phyloP scores from a whole-genome alignment of 92 coral and sea anemone species.

The Hydrozoanthus gracilis region DNA sequence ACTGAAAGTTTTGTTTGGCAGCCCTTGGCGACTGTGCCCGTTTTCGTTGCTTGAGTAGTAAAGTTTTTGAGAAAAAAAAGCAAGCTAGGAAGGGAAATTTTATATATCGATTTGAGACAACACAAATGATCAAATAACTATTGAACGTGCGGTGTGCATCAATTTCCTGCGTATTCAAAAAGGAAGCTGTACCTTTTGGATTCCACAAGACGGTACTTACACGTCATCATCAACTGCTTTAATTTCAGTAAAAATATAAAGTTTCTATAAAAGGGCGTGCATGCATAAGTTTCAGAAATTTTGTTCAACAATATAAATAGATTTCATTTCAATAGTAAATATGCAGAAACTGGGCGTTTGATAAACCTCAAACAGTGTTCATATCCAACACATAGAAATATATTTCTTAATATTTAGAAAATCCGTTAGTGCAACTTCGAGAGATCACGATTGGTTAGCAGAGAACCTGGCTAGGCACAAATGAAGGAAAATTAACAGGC shows the following conservation, averaged over 20 bases:
- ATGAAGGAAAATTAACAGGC: neutral
- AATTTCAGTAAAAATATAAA: neutral
- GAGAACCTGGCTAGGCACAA: neutral
- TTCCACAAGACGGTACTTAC: neutral
- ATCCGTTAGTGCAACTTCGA: neutral
- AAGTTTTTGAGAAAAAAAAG: no score
- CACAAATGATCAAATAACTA: no score
- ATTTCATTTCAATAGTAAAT: constrained; percentile 24
- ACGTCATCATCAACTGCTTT: neutral
- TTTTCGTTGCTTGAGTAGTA: no score
- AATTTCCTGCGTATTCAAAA: no score
- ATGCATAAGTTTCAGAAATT: constrained; percentile 12
- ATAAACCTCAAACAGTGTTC: neutral
- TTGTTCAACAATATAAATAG: constrained; percentile 29
- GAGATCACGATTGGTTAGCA: neutral
- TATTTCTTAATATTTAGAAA: neutral
- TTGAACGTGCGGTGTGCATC: no score
- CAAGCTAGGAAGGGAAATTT: no score
- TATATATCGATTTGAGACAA: no score
- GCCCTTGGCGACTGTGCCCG: no score
- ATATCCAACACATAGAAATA: neutral
- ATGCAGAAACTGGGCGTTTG: constrained; percentile 10
- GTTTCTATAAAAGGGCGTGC: constrained; percentile 35
- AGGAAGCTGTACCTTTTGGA: no score
- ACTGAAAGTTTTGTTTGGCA: no score